phyloP scores from a whole-genome alignment of 2,113 vertebrate genomes.

The Tachycineta bicolor region DNA sequence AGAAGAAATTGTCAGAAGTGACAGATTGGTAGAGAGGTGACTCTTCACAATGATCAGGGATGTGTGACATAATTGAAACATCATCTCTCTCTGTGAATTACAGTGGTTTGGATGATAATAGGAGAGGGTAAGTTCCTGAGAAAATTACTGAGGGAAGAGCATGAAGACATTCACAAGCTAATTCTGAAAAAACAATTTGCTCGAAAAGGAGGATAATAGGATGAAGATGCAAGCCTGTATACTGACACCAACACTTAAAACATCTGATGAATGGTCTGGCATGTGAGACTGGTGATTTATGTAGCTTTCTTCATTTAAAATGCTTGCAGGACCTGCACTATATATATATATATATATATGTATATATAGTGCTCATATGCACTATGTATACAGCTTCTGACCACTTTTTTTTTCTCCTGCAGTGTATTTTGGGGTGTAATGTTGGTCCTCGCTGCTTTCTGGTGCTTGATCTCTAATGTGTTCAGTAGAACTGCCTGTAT shows the following conservation, averaged over 20 bases:
- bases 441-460: neutral
- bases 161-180: neutral
- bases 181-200: neutral
- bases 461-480: neutral
- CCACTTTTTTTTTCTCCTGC: neutral
- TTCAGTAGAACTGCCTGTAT: neutral
- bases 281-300: neutral
- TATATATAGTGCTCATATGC: no score
- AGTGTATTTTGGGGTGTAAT: neutral
- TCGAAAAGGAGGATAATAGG: neutral
- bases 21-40: neutral
- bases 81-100: neutral
- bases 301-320: neutral
- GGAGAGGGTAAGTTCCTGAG: neutral
- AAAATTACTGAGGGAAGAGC: neutral
- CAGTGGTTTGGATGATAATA: neutral
- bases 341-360: neutral
- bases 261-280: neutral
- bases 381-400: neutral
- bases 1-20: neutral
- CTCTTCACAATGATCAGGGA: neutral
- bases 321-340: neutral
- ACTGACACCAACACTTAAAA: neutral
- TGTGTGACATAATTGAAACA: neutral
- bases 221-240: neutral